These are phyloP conservation scores for Neoscelio sp. DNA, from an alignment of 2,888 invertebrate genomes.

Conservation along the genomic window DNA sequence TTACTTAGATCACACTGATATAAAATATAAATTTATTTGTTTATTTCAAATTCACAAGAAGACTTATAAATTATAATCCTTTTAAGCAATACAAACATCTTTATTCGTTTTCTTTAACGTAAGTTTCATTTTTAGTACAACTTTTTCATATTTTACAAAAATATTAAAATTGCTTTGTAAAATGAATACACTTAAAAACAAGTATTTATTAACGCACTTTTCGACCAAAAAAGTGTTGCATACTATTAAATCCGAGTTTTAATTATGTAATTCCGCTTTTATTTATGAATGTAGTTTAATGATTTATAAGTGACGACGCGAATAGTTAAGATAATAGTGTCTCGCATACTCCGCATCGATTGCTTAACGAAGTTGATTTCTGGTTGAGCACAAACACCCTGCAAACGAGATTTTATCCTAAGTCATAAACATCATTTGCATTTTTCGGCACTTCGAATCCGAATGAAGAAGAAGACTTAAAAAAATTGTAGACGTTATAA, in stretches of 20 bases:
- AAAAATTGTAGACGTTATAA: background rate
- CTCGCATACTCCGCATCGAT: constrained; percentile 5
- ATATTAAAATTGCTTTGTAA: no score
- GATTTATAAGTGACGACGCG: constrained; percentile 13
- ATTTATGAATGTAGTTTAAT: constrained; percentile 11
- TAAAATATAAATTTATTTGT: no score
- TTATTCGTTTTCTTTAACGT: no score
- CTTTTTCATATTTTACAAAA: no score
- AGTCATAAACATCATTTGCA: background rate
- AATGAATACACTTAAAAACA: no score
- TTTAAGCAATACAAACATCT: no score
- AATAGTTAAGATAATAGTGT: constrained; percentile 8
- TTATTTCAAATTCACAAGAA: no score
- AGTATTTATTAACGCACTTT: no score
- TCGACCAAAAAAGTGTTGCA: no score
- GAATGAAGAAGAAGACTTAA: background rate
- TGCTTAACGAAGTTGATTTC: constrained; percentile 9
- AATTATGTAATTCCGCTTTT: constrained; percentile 20
- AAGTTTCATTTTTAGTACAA: no score
- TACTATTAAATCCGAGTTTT: background rate
- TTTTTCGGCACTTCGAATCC: background rate
- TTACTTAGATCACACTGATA: no score
- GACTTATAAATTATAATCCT: no score
- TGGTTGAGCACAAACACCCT: background rate
- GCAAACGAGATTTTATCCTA: background rate